phyloP scores from a whole-genome alignment of 2,888 invertebrate genomes.

The Opisthograptis luteolata region DNA sequence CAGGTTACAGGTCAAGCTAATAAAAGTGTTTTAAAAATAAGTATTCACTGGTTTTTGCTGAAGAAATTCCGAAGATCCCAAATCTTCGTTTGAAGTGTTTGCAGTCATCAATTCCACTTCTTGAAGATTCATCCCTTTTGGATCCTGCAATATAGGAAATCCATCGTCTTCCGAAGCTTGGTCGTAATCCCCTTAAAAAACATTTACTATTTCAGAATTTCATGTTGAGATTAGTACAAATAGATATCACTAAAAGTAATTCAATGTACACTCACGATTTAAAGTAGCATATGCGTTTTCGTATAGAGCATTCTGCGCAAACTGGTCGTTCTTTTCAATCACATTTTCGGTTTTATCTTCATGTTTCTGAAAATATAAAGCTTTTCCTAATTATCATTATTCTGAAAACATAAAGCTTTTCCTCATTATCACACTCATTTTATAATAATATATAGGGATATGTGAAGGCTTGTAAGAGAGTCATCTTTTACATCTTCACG shows the following conservation, averaged over 20 bases:
- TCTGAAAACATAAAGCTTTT: too few relatives aligned
- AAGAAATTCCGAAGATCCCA: conserved; percentile 28
- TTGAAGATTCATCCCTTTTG: conserved; percentile 65
- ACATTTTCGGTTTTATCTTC: conserved; percentile 18
- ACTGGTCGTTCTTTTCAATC: conserved; percentile 41
- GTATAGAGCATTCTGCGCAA: too few relatives aligned
- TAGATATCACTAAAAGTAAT: not conserved
- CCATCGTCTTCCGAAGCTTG: conserved; percentile 69
- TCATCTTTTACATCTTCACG: too few relatives aligned
- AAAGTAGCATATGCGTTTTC: conserved; percentile 65
- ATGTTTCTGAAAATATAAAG: conserved; percentile 2
- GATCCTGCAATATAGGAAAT: conserved; percentile 62
- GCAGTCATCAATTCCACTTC: conserved; percentile 66
- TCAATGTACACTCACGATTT: conserved; percentile 59
- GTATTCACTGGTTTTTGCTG: too few relatives aligned
- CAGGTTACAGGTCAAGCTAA: too few relatives aligned
- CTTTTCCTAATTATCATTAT: too few relatives aligned
- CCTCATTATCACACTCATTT: too few relatives aligned
- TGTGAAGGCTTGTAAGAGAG: too few relatives aligned
- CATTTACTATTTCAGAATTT: conserved; percentile 1
- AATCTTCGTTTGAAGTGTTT: conserved; percentile 51
- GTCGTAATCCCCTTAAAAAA: conserved; percentile 67
- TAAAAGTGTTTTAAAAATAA: too few relatives aligned
- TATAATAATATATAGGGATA: too few relatives aligned
- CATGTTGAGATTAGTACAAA: not conserved